Base-by-base conservation (phyloP, 2,888 invertebrate species). In the Drosophila tanythrix region DNA sequence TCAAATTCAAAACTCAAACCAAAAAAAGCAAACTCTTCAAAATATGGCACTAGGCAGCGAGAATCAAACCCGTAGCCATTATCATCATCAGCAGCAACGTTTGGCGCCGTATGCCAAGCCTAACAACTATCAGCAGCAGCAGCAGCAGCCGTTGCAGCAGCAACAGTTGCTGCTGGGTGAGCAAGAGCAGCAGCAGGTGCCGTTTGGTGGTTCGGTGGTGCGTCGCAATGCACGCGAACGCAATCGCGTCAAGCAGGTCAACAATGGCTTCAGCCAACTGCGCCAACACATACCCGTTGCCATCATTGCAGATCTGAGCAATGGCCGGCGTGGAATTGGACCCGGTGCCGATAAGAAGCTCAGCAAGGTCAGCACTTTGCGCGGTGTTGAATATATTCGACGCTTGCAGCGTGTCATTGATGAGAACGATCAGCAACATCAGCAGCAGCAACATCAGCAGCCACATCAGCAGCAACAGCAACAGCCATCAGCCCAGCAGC, bases 211-310 rank as follows among this genome's bases (percentile, higher is more conserved):
- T 61, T 97, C 98, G 8, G 98, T 98, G 21, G 97, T 97, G 1
- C 94, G 98, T 64, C 95, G 99, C 86, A 99, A 99, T 93, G 99
- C 98, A 48, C 95, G 99, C 33, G 99, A 99, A 93, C 94, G 99
- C 83, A 98, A 98, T 93, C 95, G 99, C 81, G 98, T 98, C 80
- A 98, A 98, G 93, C 98, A 98, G 95, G 98, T 98, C 87, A 98
- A 98, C 94, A 97, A 97, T 93, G 98, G 98, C 84, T 98, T 98
- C 92, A 97, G 97, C 7, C 96, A 97, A 43, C 94, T 98, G 33
- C 94, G 98, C 15, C 97, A 98, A 86, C 98, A 98, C 92, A 97
- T 98, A 77, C 98, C 98, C 0, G 95, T 96, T 66, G 95, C 96
- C 63, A 95, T 97, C 33, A 95, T 96, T 0, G 96, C 96, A 31